These are phyloP conservation scores for Nycticorax nycticorax DNA, from an alignment of 2,113 vertebrate species.

Conservation along the genomic window DNA sequence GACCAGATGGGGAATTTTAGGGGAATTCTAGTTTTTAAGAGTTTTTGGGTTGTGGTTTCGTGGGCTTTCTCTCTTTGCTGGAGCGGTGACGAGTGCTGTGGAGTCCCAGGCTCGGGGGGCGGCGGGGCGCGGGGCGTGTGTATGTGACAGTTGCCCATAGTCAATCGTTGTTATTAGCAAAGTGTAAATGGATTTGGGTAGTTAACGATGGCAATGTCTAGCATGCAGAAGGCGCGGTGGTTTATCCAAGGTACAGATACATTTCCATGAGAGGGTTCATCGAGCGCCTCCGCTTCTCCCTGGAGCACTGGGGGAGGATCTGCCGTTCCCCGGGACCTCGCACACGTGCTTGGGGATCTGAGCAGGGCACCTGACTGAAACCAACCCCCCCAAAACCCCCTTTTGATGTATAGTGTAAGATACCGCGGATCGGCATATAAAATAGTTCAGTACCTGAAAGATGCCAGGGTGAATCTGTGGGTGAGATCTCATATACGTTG, in stretches of 20 bases:
- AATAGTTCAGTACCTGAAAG: background rate
- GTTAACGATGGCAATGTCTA: background rate
- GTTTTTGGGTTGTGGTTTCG: background rate
- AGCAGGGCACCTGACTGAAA: background rate
- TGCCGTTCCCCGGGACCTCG: background rate
- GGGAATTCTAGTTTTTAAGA: background rate
- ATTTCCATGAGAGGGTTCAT: background rate
- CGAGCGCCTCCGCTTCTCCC: background rate
- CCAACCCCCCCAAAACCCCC: background rate
- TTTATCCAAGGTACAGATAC: background rate
- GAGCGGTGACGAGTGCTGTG: rapidly evolving
- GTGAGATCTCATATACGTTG: background rate
- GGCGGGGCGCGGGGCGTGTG: rapidly evolving
- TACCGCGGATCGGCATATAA: too few relatives aligned
- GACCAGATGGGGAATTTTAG: too few relatives aligned
- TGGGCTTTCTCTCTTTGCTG: background rate
- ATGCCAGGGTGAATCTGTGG: background rate
- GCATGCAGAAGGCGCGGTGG: background rate
- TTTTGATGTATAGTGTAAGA: background rate
- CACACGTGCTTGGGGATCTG: background rate
- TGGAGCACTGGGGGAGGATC: too few relatives aligned
- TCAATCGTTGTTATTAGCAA: too few relatives aligned
- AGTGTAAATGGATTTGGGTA: background rate
- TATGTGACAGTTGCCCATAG: background rate
- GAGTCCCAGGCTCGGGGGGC: background rate